Base-by-base conservation (phyloP, 2,888 invertebrate species). In the Zaprionus bogoriensis region DNA sequence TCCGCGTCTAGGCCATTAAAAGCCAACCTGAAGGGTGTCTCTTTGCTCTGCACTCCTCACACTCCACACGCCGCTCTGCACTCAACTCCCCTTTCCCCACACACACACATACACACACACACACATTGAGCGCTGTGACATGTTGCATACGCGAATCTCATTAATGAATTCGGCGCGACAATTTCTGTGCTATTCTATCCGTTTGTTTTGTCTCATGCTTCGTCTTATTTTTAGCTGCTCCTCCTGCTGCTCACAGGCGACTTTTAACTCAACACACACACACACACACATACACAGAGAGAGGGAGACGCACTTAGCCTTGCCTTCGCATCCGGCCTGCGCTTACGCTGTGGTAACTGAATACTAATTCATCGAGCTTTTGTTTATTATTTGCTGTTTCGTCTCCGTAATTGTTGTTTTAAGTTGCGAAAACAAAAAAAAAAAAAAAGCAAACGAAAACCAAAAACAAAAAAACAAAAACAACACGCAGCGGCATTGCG, bases 61-160 rank as follows among this genome's bases (percentile, higher is more conserved):
- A 6, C 17, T 20, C 20, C 19, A 2, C n/a, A n/a, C 12, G 14
- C 12, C 32, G 9, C 38, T 41, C 41, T 38, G 4, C 27, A 27
- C 19, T 12, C 2, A 4, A 6, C 39, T 22, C 39, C 41, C n/a
- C 12, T 22, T 10, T 27, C 27, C 9, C 4, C 5, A 9, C 27
- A 36, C 44, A n/a, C n/a, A n/a, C n/a, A n/a, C n/a, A n/a, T n/a
- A n/a, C n/a, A n/a, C n/a, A n/a, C n/a, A n/a, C n/a, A n/a, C n/a
- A n/a, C n/a, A n/a, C n/a, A n/a, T n/a, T n/a, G n/a, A n/a, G n/a
- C n/a, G n/a, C 25, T 17, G 7, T 36, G 61, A 81, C 86, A 81
- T 87, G 76, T 70, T 75, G 70, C 77, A 79, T 79, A 76, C 73
- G 70, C 77, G 80, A 70, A 78, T 72, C 82, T 87, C 85, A 83